phyloP scores from a whole-genome alignment of 2,113 vertebrate genomes.

The Manacus vitellinus region DNA sequence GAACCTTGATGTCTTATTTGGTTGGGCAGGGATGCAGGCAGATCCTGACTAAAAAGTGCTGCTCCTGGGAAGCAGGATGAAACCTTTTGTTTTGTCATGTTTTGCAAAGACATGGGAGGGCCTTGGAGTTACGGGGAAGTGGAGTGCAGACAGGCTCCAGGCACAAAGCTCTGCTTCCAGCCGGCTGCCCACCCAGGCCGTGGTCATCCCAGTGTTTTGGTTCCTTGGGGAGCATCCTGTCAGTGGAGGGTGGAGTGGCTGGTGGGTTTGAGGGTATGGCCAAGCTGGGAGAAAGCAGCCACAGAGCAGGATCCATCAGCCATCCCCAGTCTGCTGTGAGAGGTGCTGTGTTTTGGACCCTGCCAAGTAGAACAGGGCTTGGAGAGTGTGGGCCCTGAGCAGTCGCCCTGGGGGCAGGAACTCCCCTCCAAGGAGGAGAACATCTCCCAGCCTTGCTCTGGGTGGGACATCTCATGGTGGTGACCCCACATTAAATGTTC shows the following conservation, averaged over 20 bases:
- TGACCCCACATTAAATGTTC: too few relatives aligned
- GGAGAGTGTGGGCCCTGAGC: neutral
- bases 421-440: neutral
- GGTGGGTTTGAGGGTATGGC: neutral
- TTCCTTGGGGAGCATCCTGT: neutral
- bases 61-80: neutral
- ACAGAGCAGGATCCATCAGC: neutral
- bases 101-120: rapidly evolving
- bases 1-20: neutral
- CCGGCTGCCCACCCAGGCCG: neutral
- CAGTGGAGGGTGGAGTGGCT: neutral
- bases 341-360: neutral
- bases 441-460: neutral
- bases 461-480: neutral
- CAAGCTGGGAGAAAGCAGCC: neutral
- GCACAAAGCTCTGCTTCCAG: neutral
- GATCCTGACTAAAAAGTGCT: neutral
- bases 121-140: neutral
- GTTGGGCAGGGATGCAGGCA: neutral
- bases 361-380: rapidly evolving
- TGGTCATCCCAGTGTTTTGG: rapidly evolving
- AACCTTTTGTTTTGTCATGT: neutral
- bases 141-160: rapidly evolving
- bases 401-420: rapidly evolving
- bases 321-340: neutral